Percentiles rank a stretch among this genome's conserved stretches.
These are phyloP conservation scores for Zhuqinia jingwanae DNA, from an alignment of 2,888 invertebrate genomes.

Conservation along the genomic window DNA sequence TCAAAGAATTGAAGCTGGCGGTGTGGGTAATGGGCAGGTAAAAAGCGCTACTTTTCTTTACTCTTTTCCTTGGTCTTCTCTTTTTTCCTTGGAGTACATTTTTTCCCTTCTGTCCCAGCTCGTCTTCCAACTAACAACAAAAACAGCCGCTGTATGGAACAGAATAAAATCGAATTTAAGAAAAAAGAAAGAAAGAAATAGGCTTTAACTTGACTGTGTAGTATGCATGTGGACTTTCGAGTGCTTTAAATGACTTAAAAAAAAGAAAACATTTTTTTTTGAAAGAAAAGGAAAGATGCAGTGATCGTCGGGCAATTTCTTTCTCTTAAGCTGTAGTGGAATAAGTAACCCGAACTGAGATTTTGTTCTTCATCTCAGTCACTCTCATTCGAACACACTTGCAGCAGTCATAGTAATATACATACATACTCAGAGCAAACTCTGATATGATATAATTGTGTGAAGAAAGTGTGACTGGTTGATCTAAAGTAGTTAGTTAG, in stretches of 20 bases:
- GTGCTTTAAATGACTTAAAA: neutral
- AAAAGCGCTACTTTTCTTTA: constrained; percentile 57
- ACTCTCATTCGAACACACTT: neutral
- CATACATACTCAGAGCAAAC: neutral
- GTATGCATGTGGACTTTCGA: neutral
- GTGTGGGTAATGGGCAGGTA: constrained; percentile 65
- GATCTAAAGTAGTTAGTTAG: constrained; percentile 40
- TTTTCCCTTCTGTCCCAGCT: constrained; percentile 1
- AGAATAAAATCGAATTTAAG: neutral
- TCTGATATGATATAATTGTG: no score
- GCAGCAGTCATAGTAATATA: no score
- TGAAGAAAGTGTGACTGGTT: constrained; percentile 13
- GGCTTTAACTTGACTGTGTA: neutral
- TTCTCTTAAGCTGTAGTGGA: neutral
- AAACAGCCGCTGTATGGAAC: constrained; percentile 8
- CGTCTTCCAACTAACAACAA: neutral
- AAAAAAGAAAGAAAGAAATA: constrained; percentile 12
- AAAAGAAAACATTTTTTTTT: no score
- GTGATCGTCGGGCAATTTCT: constrained; percentile 6
- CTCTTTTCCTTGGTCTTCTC: neutral
- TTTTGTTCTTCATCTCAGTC: neutral
- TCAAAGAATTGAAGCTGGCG: constrained; percentile 66
- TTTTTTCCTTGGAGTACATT: constrained; percentile 1
- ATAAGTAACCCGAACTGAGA: neutral
- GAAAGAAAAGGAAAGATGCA: neutral